These are phyloP conservation scores for Mustelus asterias DNA, from an alignment of 2,113 vertebrate species.

Conservation along the genomic window DNA sequence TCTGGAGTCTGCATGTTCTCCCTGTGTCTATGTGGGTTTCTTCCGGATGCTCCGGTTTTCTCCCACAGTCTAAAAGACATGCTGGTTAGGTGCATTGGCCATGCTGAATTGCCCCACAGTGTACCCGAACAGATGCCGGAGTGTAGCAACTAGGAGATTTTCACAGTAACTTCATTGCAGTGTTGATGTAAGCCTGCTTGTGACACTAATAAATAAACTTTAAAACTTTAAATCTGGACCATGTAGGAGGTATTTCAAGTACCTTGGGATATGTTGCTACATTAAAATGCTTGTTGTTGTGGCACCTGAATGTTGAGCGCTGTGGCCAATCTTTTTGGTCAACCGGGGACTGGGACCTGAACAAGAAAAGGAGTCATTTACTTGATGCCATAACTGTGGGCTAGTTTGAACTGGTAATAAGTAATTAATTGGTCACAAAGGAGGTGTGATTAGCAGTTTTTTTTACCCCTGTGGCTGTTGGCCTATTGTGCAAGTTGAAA, in stretches of 20 bases:
- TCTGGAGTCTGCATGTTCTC: no score
- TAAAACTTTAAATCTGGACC: not conserved
- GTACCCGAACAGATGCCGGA: no score
- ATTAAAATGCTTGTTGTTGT: not conserved
- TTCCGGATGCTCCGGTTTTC: no score
- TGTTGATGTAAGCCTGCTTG: no score
- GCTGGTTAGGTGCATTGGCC: no score
- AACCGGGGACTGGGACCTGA: not conserved
- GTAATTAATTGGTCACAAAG: conserved; percentile 32
- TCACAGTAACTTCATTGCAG: no score
- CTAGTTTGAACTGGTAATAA: not conserved
- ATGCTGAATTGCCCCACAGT: no score
- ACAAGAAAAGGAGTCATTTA: not conserved
- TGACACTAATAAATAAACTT: no score
- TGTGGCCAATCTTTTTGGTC: no score
- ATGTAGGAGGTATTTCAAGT: not conserved
- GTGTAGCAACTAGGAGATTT: no score
- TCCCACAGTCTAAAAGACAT: no score
- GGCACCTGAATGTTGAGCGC: not conserved
- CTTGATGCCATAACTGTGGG: not conserved
- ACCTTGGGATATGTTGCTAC: not conserved
- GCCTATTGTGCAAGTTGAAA: conserved; percentile 25
- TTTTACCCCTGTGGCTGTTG: not conserved
- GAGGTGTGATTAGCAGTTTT: conserved; percentile 16
- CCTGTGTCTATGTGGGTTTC: no score